These are phyloP conservation scores for Trissonchulus latispiculum DNA, from an alignment of 2,888 invertebrate species.

Conservation along the genomic window DNA sequence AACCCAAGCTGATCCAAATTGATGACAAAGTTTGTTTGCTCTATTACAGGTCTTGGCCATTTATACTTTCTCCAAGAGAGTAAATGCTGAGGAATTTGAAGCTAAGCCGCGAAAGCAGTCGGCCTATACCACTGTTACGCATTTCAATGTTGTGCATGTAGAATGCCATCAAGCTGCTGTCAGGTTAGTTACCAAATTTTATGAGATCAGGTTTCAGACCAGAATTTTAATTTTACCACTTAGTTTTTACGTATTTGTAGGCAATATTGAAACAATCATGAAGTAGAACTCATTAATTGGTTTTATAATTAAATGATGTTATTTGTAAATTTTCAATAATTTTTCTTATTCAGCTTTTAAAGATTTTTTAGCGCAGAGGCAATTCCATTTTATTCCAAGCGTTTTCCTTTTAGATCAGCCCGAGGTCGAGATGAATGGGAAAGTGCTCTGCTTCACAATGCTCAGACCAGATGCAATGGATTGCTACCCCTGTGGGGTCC, in stretches of 20 bases:
- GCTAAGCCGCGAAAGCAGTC: slow-evolving; percentile 69
- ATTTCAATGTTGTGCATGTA: slow-evolving; percentile 95
- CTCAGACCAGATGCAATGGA: slow-evolving; percentile 93
- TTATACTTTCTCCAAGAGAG: slow-evolving; percentile 91
- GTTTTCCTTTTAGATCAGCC: slow-evolving; percentile 45
- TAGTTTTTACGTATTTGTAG: too few species aligned
- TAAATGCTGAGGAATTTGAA: slow-evolving; percentile 84
- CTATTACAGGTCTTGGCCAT: slow-evolving; percentile 71
- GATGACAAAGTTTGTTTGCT: background rate
- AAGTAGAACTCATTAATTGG: too few species aligned
- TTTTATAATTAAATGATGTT: too few species aligned
- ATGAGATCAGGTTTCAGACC: too few species aligned
- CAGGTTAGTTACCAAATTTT: too few species aligned
- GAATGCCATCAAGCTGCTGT: slow-evolving; percentile 97
- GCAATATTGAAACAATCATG: too few species aligned
- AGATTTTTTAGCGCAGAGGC: too few species aligned
- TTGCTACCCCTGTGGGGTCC: slow-evolving; percentile 92
- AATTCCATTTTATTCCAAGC: too few species aligned
- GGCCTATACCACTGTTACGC: slow-evolving; percentile 82
- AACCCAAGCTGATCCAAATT: too few species aligned
- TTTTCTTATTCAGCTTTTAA: too few species aligned
- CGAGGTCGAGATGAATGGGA: slow-evolving; percentile 88
- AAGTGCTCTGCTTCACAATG: slow-evolving; percentile 91
- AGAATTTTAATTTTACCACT: too few species aligned
- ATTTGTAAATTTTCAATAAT: too few species aligned